Evolutionary conservation across 2,113 vertebrate species (phyloP).

Genomic region (Raja brachyura): DNA sequence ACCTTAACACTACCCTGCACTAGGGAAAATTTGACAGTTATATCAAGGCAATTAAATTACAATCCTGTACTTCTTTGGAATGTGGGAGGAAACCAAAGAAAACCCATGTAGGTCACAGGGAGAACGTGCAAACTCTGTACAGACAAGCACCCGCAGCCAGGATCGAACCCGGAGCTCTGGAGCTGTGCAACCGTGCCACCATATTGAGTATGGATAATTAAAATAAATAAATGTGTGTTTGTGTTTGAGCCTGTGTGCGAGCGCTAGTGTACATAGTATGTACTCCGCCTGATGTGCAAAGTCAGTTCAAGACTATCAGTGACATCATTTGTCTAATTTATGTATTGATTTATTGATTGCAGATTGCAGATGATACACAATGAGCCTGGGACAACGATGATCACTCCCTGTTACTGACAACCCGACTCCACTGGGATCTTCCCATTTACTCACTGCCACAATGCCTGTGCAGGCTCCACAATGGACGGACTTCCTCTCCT

Average conservation of each 20-base stretch:
- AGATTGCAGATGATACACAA: background rate
- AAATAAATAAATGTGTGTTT: too few species aligned
- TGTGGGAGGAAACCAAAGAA: too few species aligned
- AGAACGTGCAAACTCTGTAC: too few species aligned
- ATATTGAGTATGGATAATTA: too few species aligned
- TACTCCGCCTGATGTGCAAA: background rate
- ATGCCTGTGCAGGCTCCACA: conserved; percentile 99
- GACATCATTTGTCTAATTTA: background rate
- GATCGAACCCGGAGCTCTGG: too few species aligned
- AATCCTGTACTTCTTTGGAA: too few species aligned
- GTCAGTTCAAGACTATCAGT: background rate
- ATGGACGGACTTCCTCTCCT: conserved; percentile 98
- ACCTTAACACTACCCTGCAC: too few species aligned
- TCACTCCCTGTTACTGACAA: background rate
- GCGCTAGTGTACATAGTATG: background rate
- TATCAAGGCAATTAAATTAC: too few species aligned
- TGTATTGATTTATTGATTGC: background rate
- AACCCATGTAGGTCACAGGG: too few species aligned
- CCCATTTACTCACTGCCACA: conserved; percentile 56
- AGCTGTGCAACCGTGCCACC: too few species aligned
- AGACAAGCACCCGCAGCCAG: too few species aligned
- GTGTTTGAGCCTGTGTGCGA: background rate
- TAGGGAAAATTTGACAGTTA: too few species aligned
- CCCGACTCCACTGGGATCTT: conserved; percentile 9
- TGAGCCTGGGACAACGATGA: background rate